Evolutionary conservation across 2,113 vertebrate species (phyloP), one percentile per base, ranked within the genome.

Genomic region (Prinia subflava): DNA sequence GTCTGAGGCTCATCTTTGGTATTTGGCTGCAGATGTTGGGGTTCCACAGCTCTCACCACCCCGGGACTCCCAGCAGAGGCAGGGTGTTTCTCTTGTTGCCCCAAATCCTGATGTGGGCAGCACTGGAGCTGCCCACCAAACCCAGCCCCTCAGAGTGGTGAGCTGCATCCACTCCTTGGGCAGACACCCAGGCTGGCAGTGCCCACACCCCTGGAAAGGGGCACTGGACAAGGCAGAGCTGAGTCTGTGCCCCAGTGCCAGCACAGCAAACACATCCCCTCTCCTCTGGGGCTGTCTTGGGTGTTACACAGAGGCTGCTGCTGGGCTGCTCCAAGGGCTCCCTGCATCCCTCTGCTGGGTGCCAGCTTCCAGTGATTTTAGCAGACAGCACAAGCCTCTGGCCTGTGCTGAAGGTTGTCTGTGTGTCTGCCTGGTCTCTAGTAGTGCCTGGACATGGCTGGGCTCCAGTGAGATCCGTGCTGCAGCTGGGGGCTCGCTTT

Each of bases 191-290:
- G 39, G 8, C 25, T 59, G 1, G 10, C 5, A 10, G 21, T 46
- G 23, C 67, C 79, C 6, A 1, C 25, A 20, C 16, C 68, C 50
- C 2, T 6, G 11, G 17, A 46, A 41, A 37, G n/a, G 17, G 55
- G 46, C 7, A 1, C 27, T 52, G 63, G 44, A n/a, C 46, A 42
- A 41, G 76, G 76, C 71, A 74, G 68, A 70, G 55, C 79, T 23
- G 20, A 33, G 42, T 69, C 42, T 76, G 10, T 94, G 77, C 39
- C 39, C n/a, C 2, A 1, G 15, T 81, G 27, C 39, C 55, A 70
- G 50, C 0, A 0, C 46, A 50, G n/a, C 0, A 8, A 37, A 37
- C 10, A 2, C 3, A 2, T 53, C 28, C 11, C 16, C 15, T 69
- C 20, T 19, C 4, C 23, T 42, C 13, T 2, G 1, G 9, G 27